Conservation (phyloP, 2,113 vertebrate species). For the Ellobius talpinus region DNA sequence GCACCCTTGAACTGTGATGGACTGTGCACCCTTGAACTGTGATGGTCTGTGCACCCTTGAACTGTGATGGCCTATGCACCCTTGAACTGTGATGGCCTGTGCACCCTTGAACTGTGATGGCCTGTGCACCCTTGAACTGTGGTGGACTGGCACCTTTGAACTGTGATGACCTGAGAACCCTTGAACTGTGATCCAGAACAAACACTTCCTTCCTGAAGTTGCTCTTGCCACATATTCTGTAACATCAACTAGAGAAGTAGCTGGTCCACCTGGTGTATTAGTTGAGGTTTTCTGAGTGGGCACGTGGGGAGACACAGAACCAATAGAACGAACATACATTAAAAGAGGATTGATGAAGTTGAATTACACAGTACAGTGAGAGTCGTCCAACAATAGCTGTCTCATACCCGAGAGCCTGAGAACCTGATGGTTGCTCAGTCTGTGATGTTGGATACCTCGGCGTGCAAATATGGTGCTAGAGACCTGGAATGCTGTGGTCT, state of each 20-base stretch:
- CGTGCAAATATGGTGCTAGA: not conserved
- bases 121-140: too few species aligned
- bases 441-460: not conserved
- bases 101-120: too few species aligned
- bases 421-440: not conserved
- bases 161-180: not conserved
- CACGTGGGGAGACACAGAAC: not conserved
- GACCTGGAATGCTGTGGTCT: not conserved
- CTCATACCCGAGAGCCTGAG: not conserved
- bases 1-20: too few species aligned
- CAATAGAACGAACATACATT: not conserved
- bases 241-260: not conserved
- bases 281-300: not conserved
- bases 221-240: not conserved
- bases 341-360: not conserved
- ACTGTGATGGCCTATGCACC: not conserved
- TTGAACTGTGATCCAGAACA: not conserved
- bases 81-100: too few species aligned
- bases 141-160: too few species aligned
- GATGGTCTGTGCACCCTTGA: too few species aligned
- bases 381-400: not conserved
- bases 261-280: not conserved
- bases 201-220: not conserved
- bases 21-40: too few species aligned
- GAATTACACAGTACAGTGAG: not conserved